phyloP scores from a whole-genome alignment of 2,113 vertebrate genomes.

The Maccullochella peelii region DNA sequence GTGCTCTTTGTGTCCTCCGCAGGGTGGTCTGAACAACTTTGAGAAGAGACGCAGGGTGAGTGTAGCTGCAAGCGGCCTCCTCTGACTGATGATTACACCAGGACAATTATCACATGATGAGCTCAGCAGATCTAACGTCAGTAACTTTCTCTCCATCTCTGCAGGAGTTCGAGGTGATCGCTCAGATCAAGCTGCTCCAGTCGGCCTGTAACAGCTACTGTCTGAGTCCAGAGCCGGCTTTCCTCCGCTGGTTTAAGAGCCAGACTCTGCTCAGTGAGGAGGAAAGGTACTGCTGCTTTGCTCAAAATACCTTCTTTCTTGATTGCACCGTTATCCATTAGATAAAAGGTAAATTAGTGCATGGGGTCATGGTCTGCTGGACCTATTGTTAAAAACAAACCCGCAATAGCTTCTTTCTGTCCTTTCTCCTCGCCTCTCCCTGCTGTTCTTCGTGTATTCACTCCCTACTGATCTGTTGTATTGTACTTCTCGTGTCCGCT shows the following conservation, averaged over 20 bases:
- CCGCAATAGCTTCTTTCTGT: constrained; percentile 52
- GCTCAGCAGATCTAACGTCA: not conserved
- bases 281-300: constrained; percentile 86
- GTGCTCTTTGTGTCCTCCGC: constrained; percentile 70
- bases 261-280: constrained; percentile 90
- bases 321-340: constrained; percentile 28
- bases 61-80: constrained; percentile 25
- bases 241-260: constrained; percentile 92
- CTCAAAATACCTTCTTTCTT: not conserved
- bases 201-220: constrained; percentile 96
- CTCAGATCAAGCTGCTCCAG: constrained; percentile 95
- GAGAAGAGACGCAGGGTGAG: constrained; percentile 95
- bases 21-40: constrained; percentile 96
- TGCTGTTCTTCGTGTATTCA: constrained; percentile 21
- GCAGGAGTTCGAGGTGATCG: constrained; percentile 97
- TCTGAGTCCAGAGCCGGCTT: constrained; percentile 86
- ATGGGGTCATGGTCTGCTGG: constrained; percentile 52
- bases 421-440: constrained; percentile 15
- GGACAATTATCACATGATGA: not conserved
- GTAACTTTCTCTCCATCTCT: constrained; percentile 8
- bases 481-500: not conserved
- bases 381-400: constrained; percentile 53
- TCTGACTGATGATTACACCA: not conserved
- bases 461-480: constrained; percentile 58
- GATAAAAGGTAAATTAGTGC: constrained; percentile 44